These are phyloP conservation scores for Drosophila nigritarsus DNA, from an alignment of 2,888 invertebrate species.

Conservation along the genomic window DNA sequence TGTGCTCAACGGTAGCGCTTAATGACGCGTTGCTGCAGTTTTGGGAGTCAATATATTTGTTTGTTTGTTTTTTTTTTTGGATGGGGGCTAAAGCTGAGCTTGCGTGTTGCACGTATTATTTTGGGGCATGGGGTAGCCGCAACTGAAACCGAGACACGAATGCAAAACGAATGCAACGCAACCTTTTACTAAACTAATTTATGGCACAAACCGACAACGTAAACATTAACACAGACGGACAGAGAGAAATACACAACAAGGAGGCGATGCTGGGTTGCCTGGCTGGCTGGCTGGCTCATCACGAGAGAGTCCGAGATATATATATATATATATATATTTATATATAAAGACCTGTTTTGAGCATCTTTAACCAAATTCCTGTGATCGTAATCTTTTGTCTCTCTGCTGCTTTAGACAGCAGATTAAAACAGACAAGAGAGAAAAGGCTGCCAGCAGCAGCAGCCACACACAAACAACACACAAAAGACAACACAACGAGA, in stretches of 20 bases:
- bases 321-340: not conserved
- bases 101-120: slow-evolving; percentile 66
- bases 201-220: slow-evolving; percentile 83
- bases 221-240: slow-evolving; percentile 75
- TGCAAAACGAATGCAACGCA: slow-evolving; percentile 73
- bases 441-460: slow-evolving; percentile 12
- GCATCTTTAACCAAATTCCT: slow-evolving; percentile 82
- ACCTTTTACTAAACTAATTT: slow-evolving; percentile 83
- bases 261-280: slow-evolving; percentile 33
- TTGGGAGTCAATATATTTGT: slow-evolving; percentile 6
- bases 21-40: slow-evolving; percentile 43
- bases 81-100: slow-evolving; percentile 38
- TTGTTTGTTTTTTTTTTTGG: slow-evolving; percentile 1
- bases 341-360: slow-evolving; percentile 75
- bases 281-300: slow-evolving; percentile 18
- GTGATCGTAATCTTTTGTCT: slow-evolving; percentile 82
- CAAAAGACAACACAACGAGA: slow-evolving; percentile 50
- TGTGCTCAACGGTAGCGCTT: slow-evolving; percentile 71
- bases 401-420: slow-evolving; percentile 76
- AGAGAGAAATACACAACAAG: slow-evolving; percentile 12
- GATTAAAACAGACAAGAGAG: slow-evolving; percentile 72
- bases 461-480: slow-evolving; percentile 28
- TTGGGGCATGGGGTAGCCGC: slow-evolving; percentile 27
- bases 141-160: slow-evolving; percentile 51
- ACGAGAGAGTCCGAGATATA: slow-evolving; percentile 10